Percentiles rank a stretch among this genome's conserved stretches.
These are phyloP conservation scores for Alcedo quadribrachys DNA, from an alignment of 2,797 vertebrate species.

Conservation along the genomic window DNA sequence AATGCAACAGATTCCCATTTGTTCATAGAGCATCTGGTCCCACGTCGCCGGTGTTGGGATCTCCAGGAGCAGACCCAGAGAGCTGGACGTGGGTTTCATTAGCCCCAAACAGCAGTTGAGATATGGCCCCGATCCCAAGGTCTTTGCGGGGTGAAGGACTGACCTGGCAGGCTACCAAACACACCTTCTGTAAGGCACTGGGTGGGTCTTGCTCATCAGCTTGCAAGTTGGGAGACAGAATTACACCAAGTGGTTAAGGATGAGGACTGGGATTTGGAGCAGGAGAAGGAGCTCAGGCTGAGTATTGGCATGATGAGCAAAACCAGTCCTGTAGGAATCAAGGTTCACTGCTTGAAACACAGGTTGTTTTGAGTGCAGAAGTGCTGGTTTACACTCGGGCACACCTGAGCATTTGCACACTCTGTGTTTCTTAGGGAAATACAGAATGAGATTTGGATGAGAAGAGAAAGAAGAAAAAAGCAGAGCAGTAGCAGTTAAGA, in stretches of 20 bases:
- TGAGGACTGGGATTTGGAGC: neutral
- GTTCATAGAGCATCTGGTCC: constrained; percentile 66
- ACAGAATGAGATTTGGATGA: neutral
- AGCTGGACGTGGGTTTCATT: constrained; percentile 14
- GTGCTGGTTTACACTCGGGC: neutral
- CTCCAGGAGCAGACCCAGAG: neutral
- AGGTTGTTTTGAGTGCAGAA: neutral
- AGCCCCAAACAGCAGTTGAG: neutral
- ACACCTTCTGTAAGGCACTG: constrained; percentile 24
- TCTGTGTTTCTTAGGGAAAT: neutral
- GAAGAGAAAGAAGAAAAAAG: neutral
- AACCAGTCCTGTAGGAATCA: neutral
- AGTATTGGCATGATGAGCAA: neutral
- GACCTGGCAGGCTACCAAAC: constrained; percentile 37
- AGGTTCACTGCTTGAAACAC: neutral
- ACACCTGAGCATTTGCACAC: neutral
- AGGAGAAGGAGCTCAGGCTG: neutral
- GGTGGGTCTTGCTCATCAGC: neutral
- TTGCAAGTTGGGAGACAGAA: neutral
- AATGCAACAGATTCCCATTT: constrained; percentile 65
- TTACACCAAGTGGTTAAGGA: neutral
- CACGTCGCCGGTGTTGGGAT: constrained; percentile 27
- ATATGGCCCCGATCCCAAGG: neutral
- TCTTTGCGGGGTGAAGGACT: neutral
- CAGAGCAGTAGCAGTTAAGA: neutral